phyloP scores from a whole-genome alignment of 1,140 invertebrate genomes.

The Chlorops oryzae region DNA sequence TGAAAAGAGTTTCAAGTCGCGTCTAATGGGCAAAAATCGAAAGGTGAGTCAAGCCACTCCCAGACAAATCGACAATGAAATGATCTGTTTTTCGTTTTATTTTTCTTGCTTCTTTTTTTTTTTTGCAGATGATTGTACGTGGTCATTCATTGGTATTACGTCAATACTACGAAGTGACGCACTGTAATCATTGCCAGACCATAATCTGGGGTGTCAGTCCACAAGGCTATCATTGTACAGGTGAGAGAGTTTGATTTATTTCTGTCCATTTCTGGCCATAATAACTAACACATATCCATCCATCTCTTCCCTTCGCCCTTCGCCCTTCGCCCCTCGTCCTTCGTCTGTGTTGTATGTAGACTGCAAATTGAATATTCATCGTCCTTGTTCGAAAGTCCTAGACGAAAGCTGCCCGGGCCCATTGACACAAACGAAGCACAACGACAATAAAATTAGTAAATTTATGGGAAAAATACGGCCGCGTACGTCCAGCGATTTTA shows the following conservation, averaged over 20 bases:
- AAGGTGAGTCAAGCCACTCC: constrained; percentile 50
- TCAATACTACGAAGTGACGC: constrained; percentile 82
- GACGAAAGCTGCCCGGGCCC: constrained; percentile 82
- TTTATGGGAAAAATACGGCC: constrained; percentile 69
- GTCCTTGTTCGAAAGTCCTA: constrained; percentile 71
- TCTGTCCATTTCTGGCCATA: constrained; percentile 25
- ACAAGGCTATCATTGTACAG: constrained; percentile 85
- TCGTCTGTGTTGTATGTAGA: constrained; percentile 57
- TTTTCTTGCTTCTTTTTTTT: constrained; percentile 12
- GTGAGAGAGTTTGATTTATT: constrained; percentile 25
- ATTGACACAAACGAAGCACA: constrained; percentile 57
- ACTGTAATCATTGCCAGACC: constrained; percentile 88
- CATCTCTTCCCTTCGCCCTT: too few species aligned
- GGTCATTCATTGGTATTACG: constrained; percentile 86
- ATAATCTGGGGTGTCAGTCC: constrained; percentile 91
- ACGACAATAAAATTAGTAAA: constrained; percentile 63
- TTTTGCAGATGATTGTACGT: constrained; percentile 62
- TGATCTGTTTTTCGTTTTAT: constrained; percentile 8
- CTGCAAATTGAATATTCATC: constrained; percentile 84
- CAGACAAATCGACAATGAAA: too few species aligned
- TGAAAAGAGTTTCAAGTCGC: constrained; percentile 71
- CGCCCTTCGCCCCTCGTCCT: too few species aligned
- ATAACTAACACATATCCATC: too few species aligned
- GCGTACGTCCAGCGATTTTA: constrained; percentile 45
- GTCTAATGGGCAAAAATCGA: constrained; percentile 64